Conservation (phyloP, 2,888 invertebrate genomes). For the Himalopsyche anomala region DNA sequence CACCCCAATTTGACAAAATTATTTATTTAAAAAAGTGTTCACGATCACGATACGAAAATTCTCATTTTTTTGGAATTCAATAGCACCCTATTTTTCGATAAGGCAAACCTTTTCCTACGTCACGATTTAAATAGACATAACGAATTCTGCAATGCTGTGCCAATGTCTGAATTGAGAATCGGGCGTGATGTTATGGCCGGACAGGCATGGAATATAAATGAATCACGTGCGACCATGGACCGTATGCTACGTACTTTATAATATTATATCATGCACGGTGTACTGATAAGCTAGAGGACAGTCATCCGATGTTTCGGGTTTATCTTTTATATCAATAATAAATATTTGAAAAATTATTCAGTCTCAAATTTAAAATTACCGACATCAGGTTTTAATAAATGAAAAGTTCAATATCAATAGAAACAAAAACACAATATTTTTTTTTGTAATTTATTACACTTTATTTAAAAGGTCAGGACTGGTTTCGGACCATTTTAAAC, state of each 20-base stretch:
- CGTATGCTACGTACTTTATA: conserved; percentile 15
- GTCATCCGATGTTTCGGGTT: conserved; percentile 55
- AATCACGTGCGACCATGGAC: conserved; percentile 48
- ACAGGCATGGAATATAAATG: conserved; percentile 62
- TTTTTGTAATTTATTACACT: too few species aligned
- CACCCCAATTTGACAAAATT: too few species aligned
- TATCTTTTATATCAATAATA: conserved; percentile 56
- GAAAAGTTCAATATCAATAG: too few species aligned
- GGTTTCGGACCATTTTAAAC: too few species aligned
- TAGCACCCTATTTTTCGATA: conserved; percentile 35
- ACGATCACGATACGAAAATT: too few species aligned
- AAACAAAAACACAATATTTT: too few species aligned
- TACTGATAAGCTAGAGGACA: conserved; percentile 40
- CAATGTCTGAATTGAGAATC: conserved; percentile 63
- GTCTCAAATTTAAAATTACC: neutral
- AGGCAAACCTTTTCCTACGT: conserved; percentile 51
- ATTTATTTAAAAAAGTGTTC: too few species aligned
- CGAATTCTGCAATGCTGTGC: conserved; percentile 59
- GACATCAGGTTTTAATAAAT: too few species aligned
- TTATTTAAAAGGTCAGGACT: too few species aligned
- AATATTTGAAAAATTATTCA: conserved; percentile 46
- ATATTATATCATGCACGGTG: neutral
- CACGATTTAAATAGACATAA: conserved; percentile 64
- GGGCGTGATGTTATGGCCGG: conserved; percentile 63
- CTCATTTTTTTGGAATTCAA: neutral